These are phyloP conservation scores for Perognathus longimembris DNA, from an alignment of 2,113 vertebrate genomes.

Conservation along the genomic window DNA sequence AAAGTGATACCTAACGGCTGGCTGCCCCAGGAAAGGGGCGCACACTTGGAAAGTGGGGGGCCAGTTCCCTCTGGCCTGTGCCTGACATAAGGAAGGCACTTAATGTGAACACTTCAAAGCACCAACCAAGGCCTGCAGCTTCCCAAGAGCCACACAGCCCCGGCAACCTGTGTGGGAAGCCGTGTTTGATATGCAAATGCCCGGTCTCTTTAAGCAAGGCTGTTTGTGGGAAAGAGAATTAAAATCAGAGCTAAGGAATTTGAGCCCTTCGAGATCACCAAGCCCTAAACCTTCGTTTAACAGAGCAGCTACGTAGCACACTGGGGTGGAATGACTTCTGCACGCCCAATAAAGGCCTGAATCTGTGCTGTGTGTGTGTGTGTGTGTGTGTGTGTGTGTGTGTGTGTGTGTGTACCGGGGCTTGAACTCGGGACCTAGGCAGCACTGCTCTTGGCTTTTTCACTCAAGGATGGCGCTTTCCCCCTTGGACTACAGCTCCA, in stretches of 20 bases:
- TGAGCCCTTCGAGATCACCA: background rate
- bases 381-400: too few relatives aligned
- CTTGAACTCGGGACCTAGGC: too few relatives aligned
- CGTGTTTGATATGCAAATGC: constrained; percentile 73
- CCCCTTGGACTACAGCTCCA: too few relatives aligned
- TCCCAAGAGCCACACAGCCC: constrained; percentile 14
- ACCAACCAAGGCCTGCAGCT: background rate
- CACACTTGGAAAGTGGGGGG: background rate
- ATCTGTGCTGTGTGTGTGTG: background rate
- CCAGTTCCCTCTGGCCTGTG: constrained; percentile 46
- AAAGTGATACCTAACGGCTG: background rate
- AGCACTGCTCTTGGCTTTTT: too few relatives aligned
- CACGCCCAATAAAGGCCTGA: background rate
- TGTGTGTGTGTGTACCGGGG: too few relatives aligned
- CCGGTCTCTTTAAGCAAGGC: constrained; percentile 41
- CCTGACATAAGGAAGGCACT: constrained; percentile 47
- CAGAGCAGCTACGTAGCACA: background rate
- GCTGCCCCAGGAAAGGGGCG: constrained; percentile 4
- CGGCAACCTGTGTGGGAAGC: background rate
- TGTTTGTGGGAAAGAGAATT: constrained; percentile 65
- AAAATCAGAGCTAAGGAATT: constrained; percentile 34
- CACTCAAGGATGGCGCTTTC: too few relatives aligned
- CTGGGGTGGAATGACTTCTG: background rate
- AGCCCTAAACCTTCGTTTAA: background rate
- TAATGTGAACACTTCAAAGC: constrained; percentile 67